Base-by-base conservation (phyloP, 2,113 vertebrate genomes). In the Okapia johnstoni region DNA sequence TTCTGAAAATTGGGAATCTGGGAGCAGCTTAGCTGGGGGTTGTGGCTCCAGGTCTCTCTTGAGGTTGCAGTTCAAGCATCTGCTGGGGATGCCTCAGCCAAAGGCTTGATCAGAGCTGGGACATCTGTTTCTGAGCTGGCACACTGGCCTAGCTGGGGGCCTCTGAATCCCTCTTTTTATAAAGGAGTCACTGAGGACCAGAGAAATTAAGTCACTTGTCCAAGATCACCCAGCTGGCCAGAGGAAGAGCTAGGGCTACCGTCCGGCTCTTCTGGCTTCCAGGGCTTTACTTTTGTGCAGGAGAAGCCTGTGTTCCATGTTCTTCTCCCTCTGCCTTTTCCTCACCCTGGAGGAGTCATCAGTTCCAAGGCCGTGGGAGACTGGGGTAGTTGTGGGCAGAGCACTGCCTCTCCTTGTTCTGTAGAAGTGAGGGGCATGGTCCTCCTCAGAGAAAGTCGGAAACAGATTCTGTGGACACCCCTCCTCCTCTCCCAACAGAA, bases 21-120 rank as follows among this genome's bases (percentile, higher is more conserved):
- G 28, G 16, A 86, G 54, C 33, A 73, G 28, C 17, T n/a, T n/a
- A 8, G 16, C 11, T 25, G 40, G 36, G 14, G 40, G 0, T 58
- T 26, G 10, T 36, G 52, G 36, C 17, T 93, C 46, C 48, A 9
- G 26, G 8, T 9, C 21, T 85, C 57, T 55, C 23, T 0, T 1
- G 46, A 48, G 19, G 16, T 28, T 54, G 7, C 15, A 50, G 36
- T 43, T 28, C 28, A 17, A n/a, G 17, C 4, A 7, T 80, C 86
- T 26, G 6, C 12, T 19, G 10, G 77, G n/a, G 10, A 28, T 15
- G 30, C 1, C 0, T 63, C 40, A 23, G 2, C 73, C 0, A 3
- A 58, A 15, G 13, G 66, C 14, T 26, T 50, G 33, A n/a, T 0
- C 9, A 55, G 50, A 43, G 6, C 40, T 58, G 86, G 21, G 26